Base-by-base conservation (phyloP, 2,113 vertebrate genomes). In the Athene noctua region DNA sequence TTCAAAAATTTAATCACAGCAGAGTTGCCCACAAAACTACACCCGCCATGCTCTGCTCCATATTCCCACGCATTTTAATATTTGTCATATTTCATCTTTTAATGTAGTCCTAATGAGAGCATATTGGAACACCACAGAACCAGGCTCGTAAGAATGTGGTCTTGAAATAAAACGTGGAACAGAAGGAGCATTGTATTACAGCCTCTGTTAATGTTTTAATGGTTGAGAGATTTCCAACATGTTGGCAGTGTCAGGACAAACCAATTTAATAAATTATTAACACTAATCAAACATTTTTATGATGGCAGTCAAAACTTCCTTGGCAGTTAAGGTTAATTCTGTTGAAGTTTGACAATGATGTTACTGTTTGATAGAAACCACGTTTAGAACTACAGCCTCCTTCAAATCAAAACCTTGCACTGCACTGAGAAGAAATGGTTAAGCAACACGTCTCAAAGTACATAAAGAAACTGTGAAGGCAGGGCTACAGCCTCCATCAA, bases 261-360 rank as follows among this genome's bases (percentile, higher is more conserved):
- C 92, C 89, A 95, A 95, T 97, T 97, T 97, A 94, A 97, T 96
- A 96, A 97, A 98, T 97, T 97, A 98, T 97, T 98, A 97, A 97
- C 96, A 96, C 97, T 94, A 96, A 96, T 97, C 97, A 97, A 98
- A 97, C 93, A 97, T 96, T 97, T 97, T 97, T 97, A 96, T 97
- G 92, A 91, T 36, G 79, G 88, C 90, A 95, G 68, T 96, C 93
- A 94, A 94, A 95, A 92, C 94, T 94, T 96, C 92, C 90, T 81
- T 88, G 74, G 96, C 87, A 96, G 95, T 96, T 94, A 95, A 97
- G 91, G 94, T 94, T 96, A 96, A 88, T 90, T 86, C 86, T 95
- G 94, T 86, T 95, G 92, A 95, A 94, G 88, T 95, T 97, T 94
- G 94, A 97, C 95, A 97, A 97, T 97, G 95, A 96, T 96, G 88